Evolutionary conservation across 37 sponge, comb jelly and placozoan species (phyloP), one percentile per base, ranked within the genome.

Genomic region (Chondrosia reniformis): DNA sequence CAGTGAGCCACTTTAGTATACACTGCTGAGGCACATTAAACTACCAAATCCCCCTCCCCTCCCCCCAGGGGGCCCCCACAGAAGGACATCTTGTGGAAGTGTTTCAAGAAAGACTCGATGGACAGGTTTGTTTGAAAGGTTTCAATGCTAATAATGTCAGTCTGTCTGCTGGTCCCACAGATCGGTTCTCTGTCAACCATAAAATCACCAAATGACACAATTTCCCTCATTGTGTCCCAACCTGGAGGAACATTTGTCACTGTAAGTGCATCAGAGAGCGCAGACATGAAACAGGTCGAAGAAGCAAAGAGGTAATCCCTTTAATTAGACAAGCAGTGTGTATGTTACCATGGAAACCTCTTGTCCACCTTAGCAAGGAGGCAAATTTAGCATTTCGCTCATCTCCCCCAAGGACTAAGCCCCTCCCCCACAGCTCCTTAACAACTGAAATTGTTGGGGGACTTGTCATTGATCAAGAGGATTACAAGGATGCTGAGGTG

Each of bases 221-320:
- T 33, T 0, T 81, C 79, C 55, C 78, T 92, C 17, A 61, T 92
- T 21, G 83, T 92, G 4, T 84, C 93, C 31, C 93, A 92, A 54
- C 83, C 89, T 0, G 93, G 93, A 0, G 93, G 93, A 1, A 88
- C 82, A 2, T 85, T 84, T 52, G 58, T 92, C 28, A 81, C 87
- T 4, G 41, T 87, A 44, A n/a, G 10, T 15, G 31, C 9, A 9
- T 25, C 9, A 9, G n/a, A 63, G 64, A 28, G n/a, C 9, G 64
- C n/a, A n/a, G n/a, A n/a, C n/a, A n/a, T n/a, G n/a, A n/a, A n/a
- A n/a, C n/a, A n/a, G n/a, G n/a, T n/a, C n/a, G n/a, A n/a, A n/a
- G n/a, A n/a, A n/a, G n/a, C n/a, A n/a, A n/a, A n/a, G n/a, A n/a
- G n/a, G n/a, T n/a, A n/a, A n/a, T n/a, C n/a, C n/a, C n/a, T n/a